Percentiles rank a stretch among this genome's conserved stretches.
phyloP scores from a whole-genome alignment of 2,113 vertebrate genomes.

The Deroptyus accipitrinus region DNA sequence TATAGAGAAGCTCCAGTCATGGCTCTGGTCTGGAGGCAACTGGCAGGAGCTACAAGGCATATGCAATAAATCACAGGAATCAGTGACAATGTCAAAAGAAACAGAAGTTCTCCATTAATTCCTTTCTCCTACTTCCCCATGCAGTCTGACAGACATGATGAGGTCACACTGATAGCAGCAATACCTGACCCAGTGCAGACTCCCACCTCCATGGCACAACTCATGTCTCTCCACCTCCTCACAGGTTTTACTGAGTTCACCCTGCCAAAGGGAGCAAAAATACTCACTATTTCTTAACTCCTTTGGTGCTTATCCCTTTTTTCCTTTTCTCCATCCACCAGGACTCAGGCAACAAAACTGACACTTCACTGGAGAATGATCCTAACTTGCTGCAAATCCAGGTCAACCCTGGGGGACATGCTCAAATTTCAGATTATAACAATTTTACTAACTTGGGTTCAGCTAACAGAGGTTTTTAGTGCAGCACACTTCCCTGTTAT shows the following conservation, averaged over 20 bases:
- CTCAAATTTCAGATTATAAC: neutral
- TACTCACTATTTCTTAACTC: fast-evolving
- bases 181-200: fast-evolving
- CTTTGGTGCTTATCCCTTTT: neutral
- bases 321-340: neutral
- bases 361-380: fast-evolving
- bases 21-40: fast-evolving
- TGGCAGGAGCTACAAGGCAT: neutral
- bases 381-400: neutral
- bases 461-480: neutral
- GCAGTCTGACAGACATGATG: fast-evolving
- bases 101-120: fast-evolving
- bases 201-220: neutral
- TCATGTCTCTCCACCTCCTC: neutral
- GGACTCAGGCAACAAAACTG: neutral
- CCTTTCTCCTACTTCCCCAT: neutral
- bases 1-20: neutral
- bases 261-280: neutral
- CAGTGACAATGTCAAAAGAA: neutral
- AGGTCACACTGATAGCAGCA: fast-evolving
- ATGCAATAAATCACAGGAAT: neutral
- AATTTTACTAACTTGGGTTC: neutral
- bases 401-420: neutral
- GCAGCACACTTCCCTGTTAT: neutral
- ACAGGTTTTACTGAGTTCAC: neutral